Base-by-base conservation (phyloP, 2,888 invertebrate genomes). In the Diaphora mendica region DNA sequence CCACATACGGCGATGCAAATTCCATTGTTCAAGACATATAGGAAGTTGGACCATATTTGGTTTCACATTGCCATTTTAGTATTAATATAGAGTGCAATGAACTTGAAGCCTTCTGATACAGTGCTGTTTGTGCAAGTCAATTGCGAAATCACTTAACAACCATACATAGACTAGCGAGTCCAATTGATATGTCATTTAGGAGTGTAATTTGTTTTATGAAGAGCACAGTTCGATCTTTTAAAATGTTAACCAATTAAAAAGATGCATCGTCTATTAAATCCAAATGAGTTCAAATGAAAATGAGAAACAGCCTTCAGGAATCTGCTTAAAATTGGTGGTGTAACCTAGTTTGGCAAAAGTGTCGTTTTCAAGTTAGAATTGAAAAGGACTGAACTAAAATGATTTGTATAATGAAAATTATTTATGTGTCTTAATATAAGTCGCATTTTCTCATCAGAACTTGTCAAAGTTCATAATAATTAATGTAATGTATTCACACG, bases 11-110 rank as follows among this genome's bases (percentile, higher is more conserved):
- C 76, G 70, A 81, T 81, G 89, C 90, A 79, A 90, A 91, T 84
- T 85, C 88, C 86, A 91, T 92, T 93, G 92, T 91, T 82, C 80
- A 77, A 81, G 81, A 77, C 81, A n/a, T n/a, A 23, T 8, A 91
- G 93, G 92, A 93, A 89, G 89, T 87, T 70, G 62, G 51, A 30
- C 93, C 93, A 83, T 93, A 90, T 91, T 90, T 81, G 91, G 79
- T 78, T 80, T 82, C 78, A 83, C 85, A 80, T 82, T 78, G 83
- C 79, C 77, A 83, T 80, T 81, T 76, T 77, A 74, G 77, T 71
- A 77, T 71, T 72, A 76, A 78, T 77, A 75, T 75, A 44, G 51
- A 69, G 87, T 71, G 79, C 83, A 75, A 51, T 82, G 84, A 86
- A 82, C 84, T 62, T 73, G 74, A 64, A 70, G 64, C 79, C 78